These are phyloP conservation scores for Melieria omissa DNA, from an alignment of 2,888 invertebrate species.

Conservation along the genomic window DNA sequence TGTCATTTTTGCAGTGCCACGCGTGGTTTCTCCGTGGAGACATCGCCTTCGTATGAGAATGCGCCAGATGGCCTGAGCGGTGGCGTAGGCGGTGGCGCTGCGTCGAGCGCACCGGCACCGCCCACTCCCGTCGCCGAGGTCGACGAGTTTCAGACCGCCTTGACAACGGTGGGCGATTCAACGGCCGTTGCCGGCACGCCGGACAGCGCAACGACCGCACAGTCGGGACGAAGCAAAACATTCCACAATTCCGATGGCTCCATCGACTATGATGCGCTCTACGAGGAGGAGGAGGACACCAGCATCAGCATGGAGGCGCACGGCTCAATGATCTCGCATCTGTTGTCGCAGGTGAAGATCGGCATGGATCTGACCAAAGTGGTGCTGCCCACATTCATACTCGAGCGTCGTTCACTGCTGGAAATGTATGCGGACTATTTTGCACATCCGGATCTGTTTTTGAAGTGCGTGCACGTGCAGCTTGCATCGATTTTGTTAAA, in stretches of 20 bases:
- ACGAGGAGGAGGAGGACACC: slow-evolving; percentile 90
- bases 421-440: slow-evolving; percentile 99
- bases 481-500: slow-evolving; percentile 6
- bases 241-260: slow-evolving; percentile 72
- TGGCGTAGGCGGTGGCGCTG: slow-evolving; percentile 38
- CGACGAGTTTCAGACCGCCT: slow-evolving; percentile 58
- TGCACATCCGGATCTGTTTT: slow-evolving; percentile 97
- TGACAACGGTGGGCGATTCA: slow-evolving; percentile 47
- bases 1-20: slow-evolving; percentile 53
- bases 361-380: slow-evolving; percentile 99
- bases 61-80: slow-evolving; percentile 48
- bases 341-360: slow-evolving; percentile 96
- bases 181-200: slow-evolving; percentile 32
- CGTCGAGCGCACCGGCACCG: slow-evolving; percentile 42
- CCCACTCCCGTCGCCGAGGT: slow-evolving; percentile 53
- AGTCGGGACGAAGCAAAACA: slow-evolving; percentile 27
- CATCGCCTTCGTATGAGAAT: slow-evolving; percentile 61
- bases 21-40: slow-evolving; percentile 61
- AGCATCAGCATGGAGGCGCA: slow-evolving; percentile 95
- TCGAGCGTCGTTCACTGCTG: slow-evolving; percentile 94
- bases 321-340: slow-evolving; percentile 96
- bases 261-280: slow-evolving; percentile 87
- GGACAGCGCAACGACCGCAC: slow-evolving; percentile 23
- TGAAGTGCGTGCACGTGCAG: slow-evolving; percentile 72
- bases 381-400: slow-evolving; percentile 97